phyloP scores from a whole-genome alignment of 1,140 invertebrate species.

The Agraylea sexmaculata region DNA sequence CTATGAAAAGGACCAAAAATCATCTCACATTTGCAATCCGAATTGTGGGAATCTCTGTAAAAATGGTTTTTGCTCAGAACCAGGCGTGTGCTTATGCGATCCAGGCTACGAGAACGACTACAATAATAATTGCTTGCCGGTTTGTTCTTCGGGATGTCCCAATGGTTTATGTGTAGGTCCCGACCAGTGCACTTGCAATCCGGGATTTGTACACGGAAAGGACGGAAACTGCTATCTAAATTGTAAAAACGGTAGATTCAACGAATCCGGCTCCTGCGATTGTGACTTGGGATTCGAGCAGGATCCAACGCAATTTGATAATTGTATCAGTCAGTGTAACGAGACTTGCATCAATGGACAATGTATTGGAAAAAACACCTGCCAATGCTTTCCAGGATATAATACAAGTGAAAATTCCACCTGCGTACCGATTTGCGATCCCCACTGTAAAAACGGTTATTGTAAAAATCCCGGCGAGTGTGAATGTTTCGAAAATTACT shows the following conservation, averaged over 20 bases:
- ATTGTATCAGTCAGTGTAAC: constrained; percentile 31
- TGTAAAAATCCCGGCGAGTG: constrained; percentile 1
- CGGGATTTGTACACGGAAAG: constrained; percentile 25
- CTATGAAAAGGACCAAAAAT: constrained; percentile 24
- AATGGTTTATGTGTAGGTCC: constrained; percentile 32
- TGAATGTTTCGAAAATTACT: constrained; percentile 3
- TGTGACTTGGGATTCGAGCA: constrained; percentile 23
- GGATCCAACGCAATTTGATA: constrained; percentile 16
- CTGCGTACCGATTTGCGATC: constrained; percentile 30
- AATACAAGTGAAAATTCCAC: neutral
- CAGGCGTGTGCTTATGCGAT: constrained; percentile 37
- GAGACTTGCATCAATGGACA: constrained; percentile 30
- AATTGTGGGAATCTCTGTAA: constrained; percentile 36
- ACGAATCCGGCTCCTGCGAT: constrained; percentile 27
- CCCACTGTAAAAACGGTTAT: constrained; percentile 5
- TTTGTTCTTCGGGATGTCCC: constrained; percentile 28
- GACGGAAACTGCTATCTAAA: neutral
- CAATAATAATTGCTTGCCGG: constrained; percentile 36
- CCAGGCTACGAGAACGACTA: constrained; percentile 29
- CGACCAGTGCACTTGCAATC: constrained; percentile 29
- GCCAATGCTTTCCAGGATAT: constrained; percentile 15
- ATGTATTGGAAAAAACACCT: constrained; percentile 16
- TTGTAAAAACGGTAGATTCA: constrained; percentile 29
- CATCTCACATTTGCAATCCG: constrained; percentile 30
- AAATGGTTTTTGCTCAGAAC: constrained; percentile 38